These are phyloP conservation scores for Nanger granti DNA, from an alignment of 2,113 vertebrate species.

Conservation along the genomic window DNA sequence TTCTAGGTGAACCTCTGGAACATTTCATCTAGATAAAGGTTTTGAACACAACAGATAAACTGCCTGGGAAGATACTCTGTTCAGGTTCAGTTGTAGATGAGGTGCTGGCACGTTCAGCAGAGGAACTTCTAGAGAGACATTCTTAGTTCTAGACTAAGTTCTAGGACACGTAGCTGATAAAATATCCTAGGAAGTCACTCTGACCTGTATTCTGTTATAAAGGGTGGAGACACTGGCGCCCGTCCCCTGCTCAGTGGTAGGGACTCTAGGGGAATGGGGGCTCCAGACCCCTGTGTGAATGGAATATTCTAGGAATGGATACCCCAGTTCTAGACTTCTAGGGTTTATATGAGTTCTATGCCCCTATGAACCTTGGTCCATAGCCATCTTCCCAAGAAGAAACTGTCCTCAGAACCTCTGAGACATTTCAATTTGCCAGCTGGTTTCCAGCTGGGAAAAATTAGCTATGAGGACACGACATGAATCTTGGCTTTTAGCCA, in stretches of 20 bases:
- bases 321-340: not conserved
- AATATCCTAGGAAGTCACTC: not conserved
- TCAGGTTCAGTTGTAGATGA: not conserved
- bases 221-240: not conserved
- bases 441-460: conserved; percentile 43
- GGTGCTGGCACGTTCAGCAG: not conserved
- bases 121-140: not conserved
- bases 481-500: conserved; percentile 25
- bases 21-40: not conserved
- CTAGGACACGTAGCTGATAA: not conserved
- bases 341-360: not conserved
- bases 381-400: conserved; percentile 3
- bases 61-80: not conserved
- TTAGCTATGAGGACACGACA: not conserved
- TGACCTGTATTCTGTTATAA: not conserved
- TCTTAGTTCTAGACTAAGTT: not conserved
- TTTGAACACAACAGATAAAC: conserved; percentile 6
- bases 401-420: conserved; percentile 4
- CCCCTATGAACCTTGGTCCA: not conserved
- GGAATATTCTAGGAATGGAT: not conserved
- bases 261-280: not conserved
- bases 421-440: conserved; percentile 22
- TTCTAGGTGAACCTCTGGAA: conserved; percentile 19
- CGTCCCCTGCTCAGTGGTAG: not conserved
- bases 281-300: not conserved